These are phyloP conservation scores for Pangasius sanitwongsei DNA, from an alignment of 2,797 vertebrate species.

Conservation along the genomic window DNA sequence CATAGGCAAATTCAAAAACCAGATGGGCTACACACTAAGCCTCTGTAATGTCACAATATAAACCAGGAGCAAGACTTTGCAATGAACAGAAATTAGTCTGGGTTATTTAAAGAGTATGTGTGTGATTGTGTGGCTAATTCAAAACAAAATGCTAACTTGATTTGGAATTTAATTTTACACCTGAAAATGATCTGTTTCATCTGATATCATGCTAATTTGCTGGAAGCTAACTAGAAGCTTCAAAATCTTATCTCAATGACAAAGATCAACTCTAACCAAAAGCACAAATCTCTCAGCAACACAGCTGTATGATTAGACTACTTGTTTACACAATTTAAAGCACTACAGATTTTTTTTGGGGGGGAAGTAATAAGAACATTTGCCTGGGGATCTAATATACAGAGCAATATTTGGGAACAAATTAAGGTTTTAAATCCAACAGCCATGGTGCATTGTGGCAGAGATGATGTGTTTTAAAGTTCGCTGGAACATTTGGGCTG, in stretches of 20 bases:
- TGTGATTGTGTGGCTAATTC: not conserved
- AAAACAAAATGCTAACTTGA: not conserved
- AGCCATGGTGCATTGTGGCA: not conserved
- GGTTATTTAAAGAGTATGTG: not conserved
- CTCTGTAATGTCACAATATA: not conserved
- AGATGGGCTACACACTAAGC: not conserved
- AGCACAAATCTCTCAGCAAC: not conserved
- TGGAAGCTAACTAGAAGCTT: not conserved
- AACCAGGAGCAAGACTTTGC: not conserved
- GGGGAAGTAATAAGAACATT: not conserved
- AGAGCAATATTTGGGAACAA: not conserved
- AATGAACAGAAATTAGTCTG: not conserved
- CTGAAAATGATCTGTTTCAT: not conserved
- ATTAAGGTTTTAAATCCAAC: slow-evolving; percentile 6
- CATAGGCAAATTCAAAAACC: not conserved
- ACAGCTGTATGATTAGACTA: slow-evolving; percentile 1
- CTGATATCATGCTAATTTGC: not conserved
- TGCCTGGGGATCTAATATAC: not conserved
- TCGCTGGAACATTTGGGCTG: slow-evolving; percentile 6
- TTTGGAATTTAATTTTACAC: not conserved
- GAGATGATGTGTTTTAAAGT: slow-evolving; percentile 12
- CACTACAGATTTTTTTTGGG: not conserved
- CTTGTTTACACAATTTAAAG: not conserved
- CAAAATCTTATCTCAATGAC: not conserved
- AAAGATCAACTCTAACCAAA: not conserved